These are phyloP conservation scores for Cryptocephalus moraei DNA, from an alignment of 2,888 invertebrate species.

Conservation along the genomic window DNA sequence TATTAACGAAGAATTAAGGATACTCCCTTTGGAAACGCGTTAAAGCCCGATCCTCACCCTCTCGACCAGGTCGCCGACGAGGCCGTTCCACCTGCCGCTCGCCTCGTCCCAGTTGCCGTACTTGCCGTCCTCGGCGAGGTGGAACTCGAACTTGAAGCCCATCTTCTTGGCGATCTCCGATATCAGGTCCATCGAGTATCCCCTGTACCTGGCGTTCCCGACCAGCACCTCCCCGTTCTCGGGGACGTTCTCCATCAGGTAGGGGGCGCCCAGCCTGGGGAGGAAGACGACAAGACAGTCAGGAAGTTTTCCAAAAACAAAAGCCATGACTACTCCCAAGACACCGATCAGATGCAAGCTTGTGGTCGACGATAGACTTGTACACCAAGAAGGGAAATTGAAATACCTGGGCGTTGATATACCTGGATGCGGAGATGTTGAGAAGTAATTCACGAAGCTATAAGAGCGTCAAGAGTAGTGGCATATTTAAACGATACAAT, in stretches of 20 bases:
- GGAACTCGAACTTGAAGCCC: conserved; percentile 38
- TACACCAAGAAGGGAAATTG: too few relatives aligned
- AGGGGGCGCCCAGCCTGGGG: conserved; percentile 60
- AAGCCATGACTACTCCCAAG: too few relatives aligned
- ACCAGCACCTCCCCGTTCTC: conserved; percentile 46
- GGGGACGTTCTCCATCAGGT: conserved; percentile 41
- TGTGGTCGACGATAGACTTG: too few relatives aligned
- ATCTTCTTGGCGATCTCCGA: conserved; percentile 21
- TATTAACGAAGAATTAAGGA: background rate
- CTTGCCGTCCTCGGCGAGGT: conserved; percentile 54
- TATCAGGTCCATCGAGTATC: conserved; percentile 87
- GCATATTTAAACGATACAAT: too few relatives aligned
- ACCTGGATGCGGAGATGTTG: too few relatives aligned
- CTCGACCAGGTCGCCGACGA: conserved; percentile 64
- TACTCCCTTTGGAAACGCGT: conserved; percentile 9
- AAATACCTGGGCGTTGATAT: too few relatives aligned
- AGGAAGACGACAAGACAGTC: too few relatives aligned
- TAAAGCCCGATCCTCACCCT: too few relatives aligned
- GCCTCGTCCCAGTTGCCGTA: conserved; percentile 60
- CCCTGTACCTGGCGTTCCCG: conserved; percentile 73
- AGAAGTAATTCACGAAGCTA: too few relatives aligned
- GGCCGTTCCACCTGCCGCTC: conserved; percentile 68
- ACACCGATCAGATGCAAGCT: too few relatives aligned
- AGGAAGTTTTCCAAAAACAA: too few relatives aligned
- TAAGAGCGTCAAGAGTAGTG: too few relatives aligned